Evolutionary conservation across 2,888 invertebrate species (phyloP).

Genomic region (Hypselothyrea guttata): DNA sequence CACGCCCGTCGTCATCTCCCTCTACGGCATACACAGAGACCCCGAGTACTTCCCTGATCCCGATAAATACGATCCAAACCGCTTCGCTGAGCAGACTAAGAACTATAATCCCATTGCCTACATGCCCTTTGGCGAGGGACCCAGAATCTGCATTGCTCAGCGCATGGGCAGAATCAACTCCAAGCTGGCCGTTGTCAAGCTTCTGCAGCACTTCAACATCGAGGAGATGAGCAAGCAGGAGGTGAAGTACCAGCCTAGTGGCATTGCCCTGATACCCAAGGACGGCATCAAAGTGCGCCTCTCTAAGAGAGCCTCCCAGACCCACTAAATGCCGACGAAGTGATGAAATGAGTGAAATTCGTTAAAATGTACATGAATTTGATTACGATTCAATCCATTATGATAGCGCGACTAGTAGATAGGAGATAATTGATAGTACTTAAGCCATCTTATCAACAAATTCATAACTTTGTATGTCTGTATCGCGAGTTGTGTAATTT

Average conservation of each 20-base stretch:
- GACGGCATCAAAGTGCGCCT: constrained; percentile 71
- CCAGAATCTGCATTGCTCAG: constrained; percentile 81
- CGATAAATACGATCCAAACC: constrained; percentile 80
- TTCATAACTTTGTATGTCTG: no score
- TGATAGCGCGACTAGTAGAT: background rate
- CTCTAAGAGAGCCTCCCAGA: constrained; percentile 33
- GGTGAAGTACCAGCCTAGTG: constrained; percentile 63
- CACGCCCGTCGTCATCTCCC: constrained; percentile 79
- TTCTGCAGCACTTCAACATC: constrained; percentile 71
- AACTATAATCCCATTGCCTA: constrained; percentile 75
- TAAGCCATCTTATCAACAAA: no score
- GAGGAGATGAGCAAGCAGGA: constrained; percentile 60
- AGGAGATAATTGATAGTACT: no score
- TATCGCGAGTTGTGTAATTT: no score
- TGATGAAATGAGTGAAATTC: background rate
- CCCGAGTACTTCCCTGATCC: constrained; percentile 81
- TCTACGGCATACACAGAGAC: constrained; percentile 81
- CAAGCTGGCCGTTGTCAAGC: constrained; percentile 70
- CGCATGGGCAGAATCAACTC: constrained; percentile 75
- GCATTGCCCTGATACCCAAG: constrained; percentile 67
- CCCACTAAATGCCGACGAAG: background rate
- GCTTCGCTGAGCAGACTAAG: constrained; percentile 75
- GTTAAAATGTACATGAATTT: no score
- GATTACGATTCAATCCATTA: constrained; percentile 2
- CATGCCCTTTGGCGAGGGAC: constrained; percentile 82